phyloP scores from a whole-genome alignment of 2,797 vertebrate genomes.

The Erethizon dorsatum region DNA sequence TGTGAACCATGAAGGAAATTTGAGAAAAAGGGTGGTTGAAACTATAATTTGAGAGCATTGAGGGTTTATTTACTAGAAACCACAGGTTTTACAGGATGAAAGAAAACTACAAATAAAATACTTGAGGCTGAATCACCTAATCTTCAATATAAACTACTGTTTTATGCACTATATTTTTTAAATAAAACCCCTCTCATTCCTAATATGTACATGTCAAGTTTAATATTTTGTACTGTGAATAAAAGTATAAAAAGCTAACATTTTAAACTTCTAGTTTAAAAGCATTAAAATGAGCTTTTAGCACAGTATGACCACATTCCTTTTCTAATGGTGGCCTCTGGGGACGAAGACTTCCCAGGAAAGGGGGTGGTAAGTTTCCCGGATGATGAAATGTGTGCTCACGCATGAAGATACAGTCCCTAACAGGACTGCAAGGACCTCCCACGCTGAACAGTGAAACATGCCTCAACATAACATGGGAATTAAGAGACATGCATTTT shows the following conservation, averaged over 20 bases:
- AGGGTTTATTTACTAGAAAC: slow-evolving; percentile 31
- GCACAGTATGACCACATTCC: neutral
- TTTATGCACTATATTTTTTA: slow-evolving; percentile 23
- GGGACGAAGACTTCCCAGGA: neutral
- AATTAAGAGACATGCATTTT: neutral
- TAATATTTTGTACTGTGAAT: neutral
- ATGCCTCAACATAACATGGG: neutral
- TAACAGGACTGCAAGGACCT: neutral
- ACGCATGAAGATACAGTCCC: slow-evolving; percentile 4
- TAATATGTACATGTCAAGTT: neutral
- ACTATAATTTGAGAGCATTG: neutral
- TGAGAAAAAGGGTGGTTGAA: slow-evolving; percentile 41
- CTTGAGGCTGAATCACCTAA: slow-evolving; percentile 15
- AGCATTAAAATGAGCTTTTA: slow-evolving; percentile 48
- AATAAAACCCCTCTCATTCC: slow-evolving; percentile 41
- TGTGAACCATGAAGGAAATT: neutral
- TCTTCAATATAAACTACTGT: neutral
- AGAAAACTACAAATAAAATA: slow-evolving; percentile 61
- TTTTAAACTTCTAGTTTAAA: slow-evolving; percentile 36
- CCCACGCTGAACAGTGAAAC: neutral
- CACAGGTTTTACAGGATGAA: slow-evolving; percentile 42
- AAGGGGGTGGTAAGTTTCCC: neutral
- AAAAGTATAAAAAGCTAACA: neutral
- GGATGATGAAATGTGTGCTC: neutral
- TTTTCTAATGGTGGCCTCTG: neutral